A percentile compares a stretch with the other conserved stretches of the same genome.
Evolutionary conservation across 2,113 vertebrate species (phyloP).

Genomic region (Pogonocichla stellata): DNA sequence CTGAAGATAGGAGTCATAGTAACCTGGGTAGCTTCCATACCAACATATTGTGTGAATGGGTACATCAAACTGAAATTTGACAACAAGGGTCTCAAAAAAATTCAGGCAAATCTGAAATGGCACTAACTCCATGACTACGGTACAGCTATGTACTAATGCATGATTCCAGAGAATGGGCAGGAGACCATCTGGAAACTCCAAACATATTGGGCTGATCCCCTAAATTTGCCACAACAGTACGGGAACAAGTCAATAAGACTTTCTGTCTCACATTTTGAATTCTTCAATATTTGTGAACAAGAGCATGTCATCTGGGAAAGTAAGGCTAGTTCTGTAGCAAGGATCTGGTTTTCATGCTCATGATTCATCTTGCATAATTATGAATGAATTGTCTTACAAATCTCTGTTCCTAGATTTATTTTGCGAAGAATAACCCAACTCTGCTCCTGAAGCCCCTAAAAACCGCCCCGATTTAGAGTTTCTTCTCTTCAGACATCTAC

Average conservation of each 20-base stretch:
- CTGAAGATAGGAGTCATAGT: neutral
- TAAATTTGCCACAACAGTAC: neutral
- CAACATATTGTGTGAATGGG: neutral
- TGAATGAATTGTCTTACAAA: neutral
- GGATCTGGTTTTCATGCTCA: neutral
- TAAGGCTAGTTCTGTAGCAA: neutral
- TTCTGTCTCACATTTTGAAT: neutral
- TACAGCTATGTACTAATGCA: accelerated
- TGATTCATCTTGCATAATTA: neutral
- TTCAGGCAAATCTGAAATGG: neutral
- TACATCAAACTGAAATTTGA: neutral
- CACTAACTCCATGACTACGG: neutral
- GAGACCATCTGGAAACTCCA: neutral
- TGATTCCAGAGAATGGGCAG: neutral
- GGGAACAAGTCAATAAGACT: neutral
- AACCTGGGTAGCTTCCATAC: neutral
- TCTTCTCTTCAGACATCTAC: neutral
- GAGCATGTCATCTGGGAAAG: neutral
- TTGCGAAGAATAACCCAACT: neutral
- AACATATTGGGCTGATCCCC: neutral
- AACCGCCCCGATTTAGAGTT: neutral
- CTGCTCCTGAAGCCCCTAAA: neutral
- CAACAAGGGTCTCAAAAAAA: neutral
- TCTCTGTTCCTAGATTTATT: neutral
- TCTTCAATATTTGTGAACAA: neutral